Base-by-base conservation (phyloP, 2,888 invertebrate species). In the Ethmia dodecea region DNA sequence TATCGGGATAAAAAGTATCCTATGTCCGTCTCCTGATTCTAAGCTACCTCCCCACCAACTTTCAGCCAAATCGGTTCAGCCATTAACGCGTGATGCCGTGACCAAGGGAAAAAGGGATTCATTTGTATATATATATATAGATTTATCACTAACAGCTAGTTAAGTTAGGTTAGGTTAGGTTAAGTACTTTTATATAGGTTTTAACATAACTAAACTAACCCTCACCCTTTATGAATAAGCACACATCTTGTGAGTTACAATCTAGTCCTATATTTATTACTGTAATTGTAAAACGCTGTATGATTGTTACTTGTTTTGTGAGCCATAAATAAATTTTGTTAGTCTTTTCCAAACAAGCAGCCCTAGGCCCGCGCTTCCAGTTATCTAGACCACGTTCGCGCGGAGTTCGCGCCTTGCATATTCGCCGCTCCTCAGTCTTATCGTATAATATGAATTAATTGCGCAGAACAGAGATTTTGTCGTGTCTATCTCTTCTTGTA, bases 401-500 rank as follows among this genome's bases (percentile, higher is more conserved):
- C 52, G 52, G 59, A 47, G 69, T 66, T 67, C 77, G 72, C 77
- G 80, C 60, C 80, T 73, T 76, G 83, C 83, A 83, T 81, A 81
- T 80, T 81, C 80, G 78, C 46, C 58, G 70, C 60, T 62, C 69
- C n/a, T 68, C 68, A 75, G 74, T 73, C 81, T 83, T 83, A 83
- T 83, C 83, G 79, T 80, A 74, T 74, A 67, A 69, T 68, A 70
- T 76, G 72, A 79, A 81, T 79, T 83, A 83, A 83, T 81, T 73
- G 70, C 62, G 43, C 30, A 42, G 52, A 61, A 61, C 65, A 67
- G 60, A 64, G 57, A 57, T 48, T 38, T 46, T 30, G 34, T 27
- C 18, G 22, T 13, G 34, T 41, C 35, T n/a, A n/a, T n/a, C n/a
- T n/a, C n/a, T n/a, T n/a, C n/a, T n/a, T n/a, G n/a, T n/a, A n/a